Evolutionary conservation across 2,113 vertebrate genomes (phyloP).

Genomic region (Psophia crepitans): DNA sequence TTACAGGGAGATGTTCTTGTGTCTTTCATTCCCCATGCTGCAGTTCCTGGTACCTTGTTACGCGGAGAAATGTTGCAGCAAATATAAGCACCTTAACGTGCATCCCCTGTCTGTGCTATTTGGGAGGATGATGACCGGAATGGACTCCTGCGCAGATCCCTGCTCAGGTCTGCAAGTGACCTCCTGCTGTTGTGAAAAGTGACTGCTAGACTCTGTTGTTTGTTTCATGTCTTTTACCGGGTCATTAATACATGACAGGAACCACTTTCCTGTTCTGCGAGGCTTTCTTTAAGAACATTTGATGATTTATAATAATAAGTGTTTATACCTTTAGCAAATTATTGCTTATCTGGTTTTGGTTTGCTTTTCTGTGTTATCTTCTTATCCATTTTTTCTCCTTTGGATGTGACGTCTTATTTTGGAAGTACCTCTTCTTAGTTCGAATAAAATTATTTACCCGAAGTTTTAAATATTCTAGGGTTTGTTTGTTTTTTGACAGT

Average conservation of each 20-base stretch:
- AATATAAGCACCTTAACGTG: neutral
- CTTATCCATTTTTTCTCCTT: neutral
- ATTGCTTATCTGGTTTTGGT: neutral
- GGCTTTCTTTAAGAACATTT: neutral
- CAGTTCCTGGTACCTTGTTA: neutral
- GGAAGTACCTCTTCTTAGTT: neutral
- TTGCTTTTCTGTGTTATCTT: neutral
- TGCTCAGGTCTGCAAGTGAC: neutral
- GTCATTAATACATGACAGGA: neutral
- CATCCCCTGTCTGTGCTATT: neutral
- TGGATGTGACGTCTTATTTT: neutral
- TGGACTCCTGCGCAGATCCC: neutral
- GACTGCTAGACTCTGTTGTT: neutral
- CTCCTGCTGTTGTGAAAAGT: neutral
- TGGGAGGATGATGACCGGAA: neutral
- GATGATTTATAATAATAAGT: neutral
- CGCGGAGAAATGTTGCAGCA: neutral
- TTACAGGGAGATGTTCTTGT: neutral
- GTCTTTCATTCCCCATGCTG: neutral
- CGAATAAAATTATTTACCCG: neutral
- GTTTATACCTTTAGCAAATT: neutral
- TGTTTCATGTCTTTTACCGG: neutral
- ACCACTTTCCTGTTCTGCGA: neutral
- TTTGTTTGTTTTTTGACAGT: neutral
- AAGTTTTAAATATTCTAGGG: neutral